phyloP scores from a whole-genome alignment of 2,797 vertebrate genomes.

The Pelobates cultripes region DNA sequence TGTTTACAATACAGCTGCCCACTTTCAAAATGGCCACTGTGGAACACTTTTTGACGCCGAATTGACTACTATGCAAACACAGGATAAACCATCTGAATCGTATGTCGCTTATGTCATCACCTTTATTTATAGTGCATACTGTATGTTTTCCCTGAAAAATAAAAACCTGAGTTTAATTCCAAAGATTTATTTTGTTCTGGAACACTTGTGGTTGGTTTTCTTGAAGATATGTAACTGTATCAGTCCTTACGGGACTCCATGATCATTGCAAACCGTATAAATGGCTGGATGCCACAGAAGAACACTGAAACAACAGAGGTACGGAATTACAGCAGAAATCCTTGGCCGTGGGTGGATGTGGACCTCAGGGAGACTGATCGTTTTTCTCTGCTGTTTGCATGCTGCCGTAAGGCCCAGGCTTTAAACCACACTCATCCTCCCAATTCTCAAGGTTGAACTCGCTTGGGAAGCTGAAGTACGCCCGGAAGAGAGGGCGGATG shows the following conservation, averaged over 20 bases:
- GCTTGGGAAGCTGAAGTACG: constrained; percentile 31
- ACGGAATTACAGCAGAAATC: constrained; percentile 46
- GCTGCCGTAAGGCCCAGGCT: constrained; percentile 33
- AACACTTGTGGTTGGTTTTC: constrained; percentile 38
- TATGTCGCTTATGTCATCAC: constrained; percentile 48
- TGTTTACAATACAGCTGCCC: too few species aligned
- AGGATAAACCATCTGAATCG: constrained; percentile 29
- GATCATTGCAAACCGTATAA: constrained; percentile 42
- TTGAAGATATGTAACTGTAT: constrained; percentile 53
- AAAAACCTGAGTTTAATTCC: background rate
- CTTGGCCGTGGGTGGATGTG: constrained; percentile 42
- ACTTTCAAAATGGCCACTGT: constrained; percentile 15
- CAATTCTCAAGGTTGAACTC: constrained; percentile 7
- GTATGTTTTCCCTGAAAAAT: constrained; percentile 32
- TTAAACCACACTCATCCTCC: constrained; percentile 46
- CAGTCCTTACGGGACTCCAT: constrained; percentile 40
- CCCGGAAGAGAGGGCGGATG: constrained; percentile 42
- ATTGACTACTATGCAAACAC: too few species aligned
- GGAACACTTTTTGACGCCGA: background rate
- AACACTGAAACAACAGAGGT: constrained; percentile 35
- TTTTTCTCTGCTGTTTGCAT: constrained; percentile 31
- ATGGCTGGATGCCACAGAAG: constrained; percentile 45
- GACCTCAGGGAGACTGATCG: constrained; percentile 42
- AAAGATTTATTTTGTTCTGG: constrained; percentile 43
- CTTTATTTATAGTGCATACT: constrained; percentile 42